Evolutionary conservation across 2,888 invertebrate species (phyloP).

Genomic region (Branchinecta sandiegonensis): DNA sequence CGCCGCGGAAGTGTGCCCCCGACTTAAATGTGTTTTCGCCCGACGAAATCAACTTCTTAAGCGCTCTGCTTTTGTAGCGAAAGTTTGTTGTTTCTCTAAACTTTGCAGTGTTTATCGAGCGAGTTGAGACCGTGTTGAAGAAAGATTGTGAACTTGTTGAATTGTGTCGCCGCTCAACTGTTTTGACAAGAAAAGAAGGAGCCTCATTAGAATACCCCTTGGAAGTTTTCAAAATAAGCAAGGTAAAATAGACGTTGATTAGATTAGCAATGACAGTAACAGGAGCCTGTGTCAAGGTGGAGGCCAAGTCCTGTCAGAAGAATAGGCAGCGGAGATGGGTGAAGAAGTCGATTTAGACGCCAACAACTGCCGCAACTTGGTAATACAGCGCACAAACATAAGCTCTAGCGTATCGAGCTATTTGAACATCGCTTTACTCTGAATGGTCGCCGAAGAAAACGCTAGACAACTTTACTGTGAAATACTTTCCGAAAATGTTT

Average conservation of each 20-base stretch:
- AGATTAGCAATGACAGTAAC: background rate
- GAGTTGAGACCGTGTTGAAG: background rate
- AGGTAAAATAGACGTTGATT: background rate
- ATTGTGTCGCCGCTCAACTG: background rate
- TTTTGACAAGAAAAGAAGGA: too few species aligned
- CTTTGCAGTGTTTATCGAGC: slow-evolving; percentile 7
- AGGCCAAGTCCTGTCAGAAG: too few species aligned
- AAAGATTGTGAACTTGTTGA: slow-evolving; percentile 3
- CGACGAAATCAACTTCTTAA: background rate
- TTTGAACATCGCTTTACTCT: too few species aligned
- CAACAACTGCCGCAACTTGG: too few species aligned
- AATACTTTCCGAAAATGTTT: too few species aligned
- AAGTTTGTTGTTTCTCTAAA: slow-evolving; percentile 15
- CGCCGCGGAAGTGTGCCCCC: background rate
- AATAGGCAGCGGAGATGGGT: too few species aligned
- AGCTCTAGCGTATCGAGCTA: too few species aligned
- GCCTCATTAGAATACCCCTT: background rate
- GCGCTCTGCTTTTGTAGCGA: background rate
- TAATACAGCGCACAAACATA: too few species aligned
- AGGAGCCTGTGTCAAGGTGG: too few species aligned
- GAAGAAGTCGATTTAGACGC: too few species aligned
- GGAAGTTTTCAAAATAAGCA: background rate
- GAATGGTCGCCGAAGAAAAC: too few species aligned
- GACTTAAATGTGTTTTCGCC: background rate
- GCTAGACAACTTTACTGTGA: too few species aligned